Evolutionary conservation across 2,113 vertebrate species (phyloP).

Genomic region (Sphaerodactylus townsendi): DNA sequence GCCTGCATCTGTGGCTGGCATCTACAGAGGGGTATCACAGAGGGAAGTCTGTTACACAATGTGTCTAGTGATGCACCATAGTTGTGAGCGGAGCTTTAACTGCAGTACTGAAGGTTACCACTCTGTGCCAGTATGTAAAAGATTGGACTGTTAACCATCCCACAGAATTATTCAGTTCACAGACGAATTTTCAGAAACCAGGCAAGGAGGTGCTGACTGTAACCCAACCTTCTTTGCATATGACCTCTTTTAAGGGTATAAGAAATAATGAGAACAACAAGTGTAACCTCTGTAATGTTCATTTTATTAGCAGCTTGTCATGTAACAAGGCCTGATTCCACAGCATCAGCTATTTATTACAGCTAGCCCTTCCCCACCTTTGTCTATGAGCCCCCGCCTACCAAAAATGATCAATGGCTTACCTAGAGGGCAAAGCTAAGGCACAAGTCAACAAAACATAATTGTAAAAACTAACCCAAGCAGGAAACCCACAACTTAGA

Average conservation of each 20-base stretch:
- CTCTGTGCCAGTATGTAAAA: too few relatives aligned
- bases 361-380: not conserved
- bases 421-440: not conserved
- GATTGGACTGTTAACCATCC: not conserved
- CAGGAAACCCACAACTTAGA: not conserved
- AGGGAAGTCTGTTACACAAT: too few relatives aligned
- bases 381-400: not conserved
- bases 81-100: too few relatives aligned
- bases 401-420: constrained; percentile 7
- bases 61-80: too few relatives aligned
- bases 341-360: constrained; percentile 17
- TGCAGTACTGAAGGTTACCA: too few relatives aligned
- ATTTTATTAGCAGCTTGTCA: constrained; percentile 63
- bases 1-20: too few relatives aligned
- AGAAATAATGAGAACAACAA: constrained; percentile 11
- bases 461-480: constrained; percentile 9
- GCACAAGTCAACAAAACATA: constrained; percentile 35
- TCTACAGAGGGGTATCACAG: too few relatives aligned
- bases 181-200: not conserved
- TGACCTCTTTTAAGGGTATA: not conserved
- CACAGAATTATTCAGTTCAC: not conserved
- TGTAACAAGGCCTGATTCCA: not conserved
- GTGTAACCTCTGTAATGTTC: constrained; percentile 12
- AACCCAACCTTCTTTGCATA: not conserved
- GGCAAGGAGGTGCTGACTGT: not conserved